A percentile compares a stretch with the other conserved stretches of the same genome.
phyloP scores from a whole-genome alignment of 1,140 invertebrate genomes.

The Brachionus paranguensis region DNA sequence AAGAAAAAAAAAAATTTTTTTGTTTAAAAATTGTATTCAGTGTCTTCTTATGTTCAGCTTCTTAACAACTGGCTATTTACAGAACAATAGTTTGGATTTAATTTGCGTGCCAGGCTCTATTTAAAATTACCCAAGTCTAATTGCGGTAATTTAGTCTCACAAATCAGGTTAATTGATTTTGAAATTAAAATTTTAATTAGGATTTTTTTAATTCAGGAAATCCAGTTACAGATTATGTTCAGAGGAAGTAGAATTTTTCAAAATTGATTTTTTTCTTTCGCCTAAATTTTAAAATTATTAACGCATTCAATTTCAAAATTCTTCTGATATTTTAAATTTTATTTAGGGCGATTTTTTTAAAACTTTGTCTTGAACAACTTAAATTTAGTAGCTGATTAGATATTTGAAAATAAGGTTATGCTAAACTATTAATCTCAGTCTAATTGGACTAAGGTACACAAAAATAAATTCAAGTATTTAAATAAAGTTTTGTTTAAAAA shows the following conservation, averaged over 20 bases:
- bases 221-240: not conserved
- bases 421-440: not conserved
- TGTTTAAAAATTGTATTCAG: not conserved
- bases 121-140: not conserved
- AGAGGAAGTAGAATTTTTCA: not conserved
- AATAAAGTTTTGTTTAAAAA: not conserved
- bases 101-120: not conserved
- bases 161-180: slow-evolving; percentile 21
- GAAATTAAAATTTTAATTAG: not conserved
- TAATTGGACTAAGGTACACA: not conserved
- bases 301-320: not conserved
- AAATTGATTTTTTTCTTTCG: not conserved
- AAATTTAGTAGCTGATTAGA: not conserved
- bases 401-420: not conserved
- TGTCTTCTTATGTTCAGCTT: not conserved
- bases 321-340: not conserved
- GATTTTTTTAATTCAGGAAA: not conserved
- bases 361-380: not conserved
- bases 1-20: not conserved
- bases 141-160: not conserved
- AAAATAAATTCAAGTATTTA: not conserved
- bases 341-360: not conserved
- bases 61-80: slow-evolving; percentile 17
- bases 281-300: not conserved
- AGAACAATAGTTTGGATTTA: not conserved